Conservation (phyloP, 2,888 invertebrate genomes). For the Panopea generosa region DNA sequence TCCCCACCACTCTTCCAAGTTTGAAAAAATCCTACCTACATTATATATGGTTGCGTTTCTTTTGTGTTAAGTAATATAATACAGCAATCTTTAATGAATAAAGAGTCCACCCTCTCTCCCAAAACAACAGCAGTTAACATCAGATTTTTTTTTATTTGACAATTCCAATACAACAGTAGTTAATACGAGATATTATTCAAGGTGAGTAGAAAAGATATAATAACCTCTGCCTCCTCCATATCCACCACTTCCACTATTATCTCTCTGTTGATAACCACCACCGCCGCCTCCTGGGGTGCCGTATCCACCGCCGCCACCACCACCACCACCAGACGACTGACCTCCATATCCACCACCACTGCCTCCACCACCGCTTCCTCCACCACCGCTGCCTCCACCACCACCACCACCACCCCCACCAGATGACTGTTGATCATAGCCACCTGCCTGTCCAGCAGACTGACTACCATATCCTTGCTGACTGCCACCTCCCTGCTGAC, state of each 20-base stretch:
- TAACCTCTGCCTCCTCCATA: conserved; percentile 32
- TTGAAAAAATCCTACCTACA: too few species aligned
- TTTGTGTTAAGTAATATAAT: too few species aligned
- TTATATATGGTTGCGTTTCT: too few species aligned
- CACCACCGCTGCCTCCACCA: conserved; percentile 44
- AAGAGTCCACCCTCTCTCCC: too few species aligned
- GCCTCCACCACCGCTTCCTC: conserved; percentile 38
- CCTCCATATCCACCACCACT: conserved; percentile 41
- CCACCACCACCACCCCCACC: conserved; percentile 51
- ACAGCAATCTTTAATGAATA: too few species aligned
- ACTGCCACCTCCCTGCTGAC: conserved; percentile 24
- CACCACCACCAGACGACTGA: conserved; percentile 57
- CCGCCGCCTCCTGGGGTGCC: conserved; percentile 43
- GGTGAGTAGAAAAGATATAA: too few species aligned
- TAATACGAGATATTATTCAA: too few species aligned
- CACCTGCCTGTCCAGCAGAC: too few species aligned
- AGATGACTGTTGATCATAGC: conserved; percentile 33
- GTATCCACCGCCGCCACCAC: conserved; percentile 36
- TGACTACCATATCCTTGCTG: conserved; percentile 36
- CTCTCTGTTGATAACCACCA: conserved; percentile 31
- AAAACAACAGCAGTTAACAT: too few species aligned
- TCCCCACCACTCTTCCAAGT: too few species aligned
- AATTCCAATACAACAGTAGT: too few species aligned
- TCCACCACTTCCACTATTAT: conserved; percentile 57
- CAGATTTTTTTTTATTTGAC: too few species aligned